phyloP scores from a whole-genome alignment of 2,888 invertebrate species.

The Steinernema scapterisci region DNA sequence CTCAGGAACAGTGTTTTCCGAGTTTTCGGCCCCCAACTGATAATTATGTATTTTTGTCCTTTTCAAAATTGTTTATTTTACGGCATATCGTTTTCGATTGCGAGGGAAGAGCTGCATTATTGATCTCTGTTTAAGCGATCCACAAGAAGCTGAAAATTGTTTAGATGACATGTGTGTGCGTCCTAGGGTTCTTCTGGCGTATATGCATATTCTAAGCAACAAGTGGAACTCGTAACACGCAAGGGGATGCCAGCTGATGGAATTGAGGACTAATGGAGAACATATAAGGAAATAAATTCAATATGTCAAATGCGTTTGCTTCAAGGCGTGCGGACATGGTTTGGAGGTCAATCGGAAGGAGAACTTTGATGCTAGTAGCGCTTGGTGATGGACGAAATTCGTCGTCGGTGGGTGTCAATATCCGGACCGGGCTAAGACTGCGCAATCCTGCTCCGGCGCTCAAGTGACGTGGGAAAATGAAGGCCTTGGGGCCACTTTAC shows the following conservation, averaged over 20 bases:
- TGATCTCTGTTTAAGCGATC: conserved; percentile 24
- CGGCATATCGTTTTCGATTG: conserved; percentile 18
- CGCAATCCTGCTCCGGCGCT: background rate
- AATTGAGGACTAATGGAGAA: conserved; percentile 16
- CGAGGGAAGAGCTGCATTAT: conserved; percentile 6
- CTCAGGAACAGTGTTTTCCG: too few relatives aligned
- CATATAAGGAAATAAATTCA: conserved; percentile 18
- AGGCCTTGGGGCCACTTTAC: background rate
- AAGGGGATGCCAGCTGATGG: conserved; percentile 1
- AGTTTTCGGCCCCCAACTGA: background rate
- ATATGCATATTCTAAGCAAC: conserved; percentile 22
- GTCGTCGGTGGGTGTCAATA: too few relatives aligned
- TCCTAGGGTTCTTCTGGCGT: conserved; percentile 20
- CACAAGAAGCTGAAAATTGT: conserved; percentile 17
- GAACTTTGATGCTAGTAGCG: background rate
- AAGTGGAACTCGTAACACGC: conserved; percentile 5
- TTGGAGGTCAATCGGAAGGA: conserved; percentile 7
- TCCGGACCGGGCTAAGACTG: background rate
- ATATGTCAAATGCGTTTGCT: conserved; percentile 30
- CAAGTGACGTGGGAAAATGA: conserved; percentile 6
- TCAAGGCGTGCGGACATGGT: background rate
- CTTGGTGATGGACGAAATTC: too few relatives aligned
- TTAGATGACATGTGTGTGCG: conserved; percentile 21
- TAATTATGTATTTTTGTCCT: too few relatives aligned
- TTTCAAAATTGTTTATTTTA: conserved; percentile 1